These are phyloP conservation scores for Leistus spinibarbis DNA, from an alignment of 2,888 invertebrate species.

Conservation along the genomic window DNA sequence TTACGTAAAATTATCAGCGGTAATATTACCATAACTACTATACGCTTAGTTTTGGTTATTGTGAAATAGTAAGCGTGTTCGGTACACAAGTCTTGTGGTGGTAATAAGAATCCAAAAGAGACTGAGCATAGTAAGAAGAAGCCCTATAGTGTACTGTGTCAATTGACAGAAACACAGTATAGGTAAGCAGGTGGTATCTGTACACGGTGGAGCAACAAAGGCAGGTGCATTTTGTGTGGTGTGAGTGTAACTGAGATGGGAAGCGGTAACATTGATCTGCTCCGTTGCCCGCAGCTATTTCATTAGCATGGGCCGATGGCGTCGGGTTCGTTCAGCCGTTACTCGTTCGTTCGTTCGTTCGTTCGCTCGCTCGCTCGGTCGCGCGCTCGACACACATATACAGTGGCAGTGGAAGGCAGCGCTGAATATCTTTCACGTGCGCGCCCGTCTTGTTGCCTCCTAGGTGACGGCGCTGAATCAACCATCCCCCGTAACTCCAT, in stretches of 20 bases:
- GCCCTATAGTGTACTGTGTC: background rate
- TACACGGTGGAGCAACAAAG: background rate
- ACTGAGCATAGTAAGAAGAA: background rate
- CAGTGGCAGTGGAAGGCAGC: too few species aligned
- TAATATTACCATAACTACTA: too few species aligned
- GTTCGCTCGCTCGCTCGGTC: background rate
- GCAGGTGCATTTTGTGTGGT: background rate
- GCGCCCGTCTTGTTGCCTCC: background rate
- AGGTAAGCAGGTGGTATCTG: background rate
- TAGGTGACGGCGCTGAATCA: background rate
- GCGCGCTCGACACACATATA: background rate
- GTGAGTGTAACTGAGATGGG: background rate
- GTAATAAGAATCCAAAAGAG: too few species aligned
- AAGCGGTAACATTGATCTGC: constrained; percentile 16
- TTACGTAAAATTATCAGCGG: too few species aligned
- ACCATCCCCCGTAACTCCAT: too few species aligned
- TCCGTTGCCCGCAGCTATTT: constrained; percentile 30
- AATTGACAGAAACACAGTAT: background rate
- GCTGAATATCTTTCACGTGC: background rate
- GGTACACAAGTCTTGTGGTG: too few species aligned
- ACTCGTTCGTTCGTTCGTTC: background rate
- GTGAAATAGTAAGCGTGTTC: too few species aligned
- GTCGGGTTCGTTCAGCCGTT: constrained; percentile 2
- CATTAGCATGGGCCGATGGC: constrained; percentile 31
- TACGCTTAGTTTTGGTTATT: too few species aligned